Conservation (phyloP, 2,113 vertebrate species). For the Anolis sagrei region DNA sequence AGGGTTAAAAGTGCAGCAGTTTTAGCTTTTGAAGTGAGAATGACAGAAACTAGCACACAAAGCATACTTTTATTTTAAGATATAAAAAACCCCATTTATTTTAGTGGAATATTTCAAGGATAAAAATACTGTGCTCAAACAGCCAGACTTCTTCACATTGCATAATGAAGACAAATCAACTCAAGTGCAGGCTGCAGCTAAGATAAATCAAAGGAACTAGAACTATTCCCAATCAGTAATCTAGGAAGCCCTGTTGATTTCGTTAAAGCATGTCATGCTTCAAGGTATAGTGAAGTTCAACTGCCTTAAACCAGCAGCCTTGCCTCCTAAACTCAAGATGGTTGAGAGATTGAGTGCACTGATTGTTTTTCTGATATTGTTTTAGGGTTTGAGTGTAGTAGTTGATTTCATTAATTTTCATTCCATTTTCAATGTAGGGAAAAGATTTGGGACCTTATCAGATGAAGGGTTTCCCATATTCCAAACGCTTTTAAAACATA, state of each 20-base stretch:
- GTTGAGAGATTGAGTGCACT: background rate
- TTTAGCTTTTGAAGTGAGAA: background rate
- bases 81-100: background rate
- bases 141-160: background rate
- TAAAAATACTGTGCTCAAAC: background rate
- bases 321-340: background rate
- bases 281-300: background rate
- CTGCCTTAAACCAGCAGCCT: background rate
- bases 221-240: background rate
- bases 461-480: too few relatives aligned
- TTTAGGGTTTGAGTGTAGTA: background rate
- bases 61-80: background rate
- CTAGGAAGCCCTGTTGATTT: background rate
- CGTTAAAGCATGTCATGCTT: background rate
- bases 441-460: too few relatives aligned
- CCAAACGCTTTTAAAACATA: too few relatives aligned
- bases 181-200: background rate
- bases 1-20: too few relatives aligned
- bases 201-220: background rate
- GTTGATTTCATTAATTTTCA: background rate
- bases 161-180: slow-evolving; percentile 10
- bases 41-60: background rate
- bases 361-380: background rate
- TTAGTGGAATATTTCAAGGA: background rate
- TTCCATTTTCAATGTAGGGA: background rate